Evolutionary conservation across 2,888 invertebrate species (phyloP).

Genomic region (Gymnoscelis rufifasciata): DNA sequence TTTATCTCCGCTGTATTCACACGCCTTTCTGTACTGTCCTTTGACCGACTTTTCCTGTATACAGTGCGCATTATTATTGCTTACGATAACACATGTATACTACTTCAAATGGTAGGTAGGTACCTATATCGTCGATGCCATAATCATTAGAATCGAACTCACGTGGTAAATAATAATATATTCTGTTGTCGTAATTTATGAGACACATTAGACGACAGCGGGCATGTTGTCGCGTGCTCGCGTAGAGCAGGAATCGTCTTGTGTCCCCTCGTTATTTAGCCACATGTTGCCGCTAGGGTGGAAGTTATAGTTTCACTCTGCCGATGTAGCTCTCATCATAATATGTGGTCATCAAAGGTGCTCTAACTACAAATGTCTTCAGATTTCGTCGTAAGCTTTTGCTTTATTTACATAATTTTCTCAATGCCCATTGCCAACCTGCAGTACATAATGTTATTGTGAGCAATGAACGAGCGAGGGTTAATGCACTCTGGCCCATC

Average conservation of each 20-base stretch:
- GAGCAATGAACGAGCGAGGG: constrained; percentile 43
- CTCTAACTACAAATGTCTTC: constrained; percentile 21
- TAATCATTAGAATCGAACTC: not conserved
- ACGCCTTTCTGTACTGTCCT: constrained; percentile 7
- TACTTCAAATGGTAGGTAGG: too few species aligned
- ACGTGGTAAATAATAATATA: constrained; percentile 17
- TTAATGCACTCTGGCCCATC: constrained; percentile 60
- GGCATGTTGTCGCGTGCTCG: constrained; percentile 38
- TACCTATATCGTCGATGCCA: not conserved
- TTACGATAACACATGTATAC: too few species aligned
- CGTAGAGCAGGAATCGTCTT: constrained; percentile 26
- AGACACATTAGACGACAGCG: constrained; percentile 23
- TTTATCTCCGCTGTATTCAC: constrained; percentile 10
- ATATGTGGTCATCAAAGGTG: constrained; percentile 14
- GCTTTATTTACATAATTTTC: constrained; percentile 55
- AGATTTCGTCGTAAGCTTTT: constrained; percentile 2
- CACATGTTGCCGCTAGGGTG: constrained; percentile 42
- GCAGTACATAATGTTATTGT: constrained; percentile 50
- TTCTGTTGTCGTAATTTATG: constrained; percentile 21
- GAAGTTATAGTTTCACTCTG: constrained; percentile 31
- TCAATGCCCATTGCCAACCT: constrained; percentile 47
- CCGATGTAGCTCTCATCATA: constrained; percentile 20
- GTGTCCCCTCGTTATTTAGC: constrained; percentile 35
- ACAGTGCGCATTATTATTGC: not conserved
- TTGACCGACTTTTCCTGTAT: constrained; percentile 11